Percentiles rank a stretch among this genome's conserved stretches.
Evolutionary conservation across 2,113 vertebrate genomes (phyloP).

Genomic region (Brienomyrus longianalis): DNA sequence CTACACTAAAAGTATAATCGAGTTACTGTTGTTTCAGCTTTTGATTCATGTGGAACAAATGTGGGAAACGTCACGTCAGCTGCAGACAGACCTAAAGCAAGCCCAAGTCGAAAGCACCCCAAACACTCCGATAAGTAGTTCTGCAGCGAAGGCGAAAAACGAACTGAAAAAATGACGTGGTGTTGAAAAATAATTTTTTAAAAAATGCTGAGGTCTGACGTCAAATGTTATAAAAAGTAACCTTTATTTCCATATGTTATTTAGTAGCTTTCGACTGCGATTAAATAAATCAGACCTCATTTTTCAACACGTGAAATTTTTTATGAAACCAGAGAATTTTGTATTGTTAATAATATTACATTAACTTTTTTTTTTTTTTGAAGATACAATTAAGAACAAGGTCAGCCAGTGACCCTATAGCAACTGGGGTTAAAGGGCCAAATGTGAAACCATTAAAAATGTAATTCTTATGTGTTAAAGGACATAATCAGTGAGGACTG

Average conservation of each 20-base stretch:
- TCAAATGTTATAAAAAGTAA: not conserved
- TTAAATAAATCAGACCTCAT: not conserved
- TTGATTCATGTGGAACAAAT: too few species aligned
- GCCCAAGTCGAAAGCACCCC: too few species aligned
- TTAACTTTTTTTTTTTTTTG: not conserved
- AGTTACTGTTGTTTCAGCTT: too few species aligned
- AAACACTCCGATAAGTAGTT: too few species aligned
- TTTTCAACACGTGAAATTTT: not conserved
- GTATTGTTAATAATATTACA: not conserved
- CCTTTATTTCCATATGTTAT: not conserved
- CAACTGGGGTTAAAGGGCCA: not conserved
- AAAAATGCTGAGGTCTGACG: too few species aligned
- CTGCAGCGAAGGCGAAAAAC: too few species aligned
- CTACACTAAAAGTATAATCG: too few species aligned
- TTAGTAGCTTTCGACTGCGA: not conserved
- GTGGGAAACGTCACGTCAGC: too few species aligned
- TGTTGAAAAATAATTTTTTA: too few species aligned
- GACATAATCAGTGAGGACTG: not conserved
- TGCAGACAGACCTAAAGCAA: too few species aligned
- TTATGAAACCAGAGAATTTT: not conserved
- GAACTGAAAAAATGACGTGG: too few species aligned
- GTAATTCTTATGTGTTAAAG: not conserved
- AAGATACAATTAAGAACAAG: not conserved
- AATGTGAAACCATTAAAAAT: not conserved
- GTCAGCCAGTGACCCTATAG: not conserved